A percentile compares a stretch with the other conserved stretches of the same genome.
Conservation (phyloP, 1,140 invertebrate genomes). For the Wasmannia auropunctata region DNA sequence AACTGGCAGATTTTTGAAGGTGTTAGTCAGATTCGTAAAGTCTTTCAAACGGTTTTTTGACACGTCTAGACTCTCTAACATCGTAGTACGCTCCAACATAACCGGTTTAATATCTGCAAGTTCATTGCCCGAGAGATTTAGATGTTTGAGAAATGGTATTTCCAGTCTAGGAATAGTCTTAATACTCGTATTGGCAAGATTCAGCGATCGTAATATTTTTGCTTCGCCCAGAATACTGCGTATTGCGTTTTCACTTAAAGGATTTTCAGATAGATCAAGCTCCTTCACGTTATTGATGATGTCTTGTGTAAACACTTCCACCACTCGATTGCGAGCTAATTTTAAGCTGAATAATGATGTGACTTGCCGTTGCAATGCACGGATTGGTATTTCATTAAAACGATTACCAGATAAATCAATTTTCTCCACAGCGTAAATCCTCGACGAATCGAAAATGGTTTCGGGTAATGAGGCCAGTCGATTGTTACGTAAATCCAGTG, state of each 20-base stretch:
- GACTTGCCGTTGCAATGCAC: slow-evolving; percentile 93
- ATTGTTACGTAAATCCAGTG: slow-evolving; percentile 92
- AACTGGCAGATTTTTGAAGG: slow-evolving; percentile 87
- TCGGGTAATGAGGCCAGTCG: slow-evolving; percentile 91
- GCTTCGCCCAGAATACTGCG: slow-evolving; percentile 93
- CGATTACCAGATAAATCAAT: slow-evolving; percentile 92
- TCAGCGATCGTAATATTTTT: slow-evolving; percentile 93
- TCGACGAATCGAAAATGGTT: slow-evolving; percentile 92
- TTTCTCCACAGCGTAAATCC: slow-evolving; percentile 92
- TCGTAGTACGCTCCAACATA: slow-evolving; percentile 91
- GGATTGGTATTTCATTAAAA: slow-evolving; percentile 92
- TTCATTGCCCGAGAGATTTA: slow-evolving; percentile 94
- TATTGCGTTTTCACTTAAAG: slow-evolving; percentile 90
- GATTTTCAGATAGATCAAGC: slow-evolving; percentile 94
- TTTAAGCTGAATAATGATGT: slow-evolving; percentile 92
- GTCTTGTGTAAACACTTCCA: slow-evolving; percentile 92
- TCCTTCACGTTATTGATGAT: slow-evolving; percentile 95
- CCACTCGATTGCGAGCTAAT: slow-evolving; percentile 91
- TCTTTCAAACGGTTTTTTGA: slow-evolving; percentile 90
- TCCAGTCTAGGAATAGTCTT: slow-evolving; percentile 89
- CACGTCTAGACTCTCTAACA: slow-evolving; percentile 92
- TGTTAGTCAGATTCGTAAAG: slow-evolving; percentile 80
- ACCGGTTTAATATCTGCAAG: slow-evolving; percentile 88
- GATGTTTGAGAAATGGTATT: slow-evolving; percentile 92
- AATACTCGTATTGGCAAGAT: slow-evolving; percentile 92